Base-by-base conservation (phyloP, 35 echinoderm and acorn worm species). In the Heliocidaris tuberculata region DNA sequence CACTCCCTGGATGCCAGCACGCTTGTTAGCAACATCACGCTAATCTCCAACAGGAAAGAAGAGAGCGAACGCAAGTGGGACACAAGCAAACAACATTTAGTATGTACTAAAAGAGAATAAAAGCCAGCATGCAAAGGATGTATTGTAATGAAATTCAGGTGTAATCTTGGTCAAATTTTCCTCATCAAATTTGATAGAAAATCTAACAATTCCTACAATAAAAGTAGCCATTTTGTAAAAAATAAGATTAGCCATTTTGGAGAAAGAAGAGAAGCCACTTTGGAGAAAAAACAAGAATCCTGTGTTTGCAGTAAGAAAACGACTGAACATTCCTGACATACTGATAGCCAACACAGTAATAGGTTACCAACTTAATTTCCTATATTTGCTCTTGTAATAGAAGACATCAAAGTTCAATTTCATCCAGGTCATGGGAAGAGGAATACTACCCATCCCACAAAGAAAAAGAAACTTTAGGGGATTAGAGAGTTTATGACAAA, bases 21-120 rank as follows among this genome's bases (percentile, higher is more conserved):
- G 31, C 87, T 89, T 48, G 87, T 89, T 89, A 89, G 87, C 87
- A 89, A 89, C 87, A 89, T 89, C 87, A 89, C 87, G 87, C 87
- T 48, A 89, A 89, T 89, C 87, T 48, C 87, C 17, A 19, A 8
- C 65, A 78, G 65, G 65, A 78, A 78, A 24, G 65, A 78, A 24
- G 7, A n/a, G 65, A n/a, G 65, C 27, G 65, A 19, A 78, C 4
- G 65, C 19, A n/a, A 78, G 19, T 24, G 7, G 17, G 65, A 71
- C 6, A 78, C 19, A 78, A 78, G 65, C 65, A 27, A 78, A 78
- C 65, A 78, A 78, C 65, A 78, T 78, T n/a, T n/a, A 78, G 65
- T 19, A 78, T 78, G 21, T 78, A 27, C 27, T 78, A 78, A 78
- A 70, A 78, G 65, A 78, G 17, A 78, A 78, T 29, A 78, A 78